phyloP scores from a whole-genome alignment of 2,888 invertebrate genomes.

The Selenia dentaria region DNA sequence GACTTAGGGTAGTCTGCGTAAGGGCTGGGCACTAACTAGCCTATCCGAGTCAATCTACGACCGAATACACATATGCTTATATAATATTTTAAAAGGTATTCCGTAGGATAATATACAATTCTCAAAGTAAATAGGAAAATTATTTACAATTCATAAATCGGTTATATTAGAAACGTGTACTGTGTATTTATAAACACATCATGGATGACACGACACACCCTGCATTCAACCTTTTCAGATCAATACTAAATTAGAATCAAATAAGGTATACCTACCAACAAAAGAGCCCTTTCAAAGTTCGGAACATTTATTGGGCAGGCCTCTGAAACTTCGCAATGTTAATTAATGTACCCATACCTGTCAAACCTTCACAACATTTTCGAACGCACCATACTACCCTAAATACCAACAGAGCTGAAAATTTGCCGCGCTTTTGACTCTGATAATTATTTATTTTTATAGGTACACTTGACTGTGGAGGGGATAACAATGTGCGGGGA shows the following conservation, averaged over 20 bases:
- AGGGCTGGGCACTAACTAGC: no score
- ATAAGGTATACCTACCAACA: neutral
- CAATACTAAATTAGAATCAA: slow-evolving; percentile 7
- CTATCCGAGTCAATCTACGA: no score
- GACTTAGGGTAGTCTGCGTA: no score
- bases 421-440: no score
- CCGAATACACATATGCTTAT: no score
- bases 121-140: no score
- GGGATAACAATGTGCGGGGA: slow-evolving; percentile 49
- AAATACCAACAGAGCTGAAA: no score
- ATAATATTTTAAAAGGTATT: no score
- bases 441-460: slow-evolving; percentile 4
- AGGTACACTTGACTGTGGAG: slow-evolving; percentile 64
- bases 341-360: neutral
- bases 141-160: no score
- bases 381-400: neutral
- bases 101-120: no score
- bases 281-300: slow-evolving; percentile 7
- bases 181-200: slow-evolving; percentile 12
- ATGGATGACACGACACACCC: neutral
- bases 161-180: no score
- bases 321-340: neutral
- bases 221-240: neutral
- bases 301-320: slow-evolving; percentile 6
- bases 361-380: neutral